Conservation (phyloP, 2,113 vertebrate species). For the Chiloscyllium plagiosum region DNA sequence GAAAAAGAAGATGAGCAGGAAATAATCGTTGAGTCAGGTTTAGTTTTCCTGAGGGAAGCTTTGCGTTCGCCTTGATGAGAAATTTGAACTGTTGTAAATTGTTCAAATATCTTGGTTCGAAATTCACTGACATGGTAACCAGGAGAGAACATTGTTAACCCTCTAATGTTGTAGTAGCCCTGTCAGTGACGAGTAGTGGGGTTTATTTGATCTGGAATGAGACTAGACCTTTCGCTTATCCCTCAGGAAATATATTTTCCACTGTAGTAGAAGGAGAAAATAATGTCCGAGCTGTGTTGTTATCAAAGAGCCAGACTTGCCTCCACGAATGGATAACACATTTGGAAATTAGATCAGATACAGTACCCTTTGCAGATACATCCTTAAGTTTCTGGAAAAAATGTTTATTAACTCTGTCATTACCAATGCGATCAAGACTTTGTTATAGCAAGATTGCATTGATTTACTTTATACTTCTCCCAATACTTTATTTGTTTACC, state of each 20-base stretch:
- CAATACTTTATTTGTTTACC: neutral
- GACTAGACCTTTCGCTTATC: neutral
- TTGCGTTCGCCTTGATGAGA: neutral
- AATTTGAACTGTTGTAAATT: neutral
- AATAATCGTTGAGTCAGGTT: neutral
- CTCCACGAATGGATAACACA: neutral
- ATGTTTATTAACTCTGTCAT: neutral
- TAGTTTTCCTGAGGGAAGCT: neutral
- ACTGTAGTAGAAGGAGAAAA: neutral
- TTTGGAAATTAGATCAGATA: neutral
- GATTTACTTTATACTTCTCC: neutral
- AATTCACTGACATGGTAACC: neutral
- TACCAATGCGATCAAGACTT: neutral
- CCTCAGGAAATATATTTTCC: neutral
- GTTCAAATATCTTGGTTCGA: neutral
- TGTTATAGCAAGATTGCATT: neutral
- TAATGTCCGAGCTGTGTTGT: neutral
- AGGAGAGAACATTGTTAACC: neutral
- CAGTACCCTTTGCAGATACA: neutral
- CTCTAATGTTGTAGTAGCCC: neutral
- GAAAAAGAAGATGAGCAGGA: neutral
- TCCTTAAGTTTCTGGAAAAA: neutral
- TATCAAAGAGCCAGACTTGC: neutral
- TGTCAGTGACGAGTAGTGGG: neutral
- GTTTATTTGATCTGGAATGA: neutral